Conservation (phyloP, 2,113 vertebrate species). For the Piaya cayana region DNA sequence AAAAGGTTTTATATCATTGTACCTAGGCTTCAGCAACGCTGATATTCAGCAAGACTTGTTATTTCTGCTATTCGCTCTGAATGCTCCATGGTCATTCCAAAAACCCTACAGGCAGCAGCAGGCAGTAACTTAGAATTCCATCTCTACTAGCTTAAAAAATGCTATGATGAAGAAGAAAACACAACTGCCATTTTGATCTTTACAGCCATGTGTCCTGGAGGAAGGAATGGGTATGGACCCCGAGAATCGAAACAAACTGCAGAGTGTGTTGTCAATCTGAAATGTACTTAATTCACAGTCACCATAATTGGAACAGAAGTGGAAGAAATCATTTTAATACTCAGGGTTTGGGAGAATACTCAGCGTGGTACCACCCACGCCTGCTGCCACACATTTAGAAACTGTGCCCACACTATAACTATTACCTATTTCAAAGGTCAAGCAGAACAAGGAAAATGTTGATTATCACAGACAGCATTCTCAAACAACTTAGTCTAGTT, state of each 20-base stretch:
- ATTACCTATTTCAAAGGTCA: not conserved
- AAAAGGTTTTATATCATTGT: not conserved
- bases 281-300: not conserved
- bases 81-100: not conserved
- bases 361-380: fast-evolving
- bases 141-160: not conserved
- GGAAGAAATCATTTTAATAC: not conserved
- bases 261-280: not conserved
- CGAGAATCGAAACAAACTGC: not conserved
- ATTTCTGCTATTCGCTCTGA: not conserved
- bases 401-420: not conserved
- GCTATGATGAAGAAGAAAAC: not conserved
- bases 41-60: not conserved
- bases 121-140: not conserved
- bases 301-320: not conserved
- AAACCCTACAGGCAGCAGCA: not conserved
- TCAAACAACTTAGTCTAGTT: not conserved
- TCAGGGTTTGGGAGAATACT: not conserved
- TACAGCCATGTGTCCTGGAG: not conserved
- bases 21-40: not conserved
- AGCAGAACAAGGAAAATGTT: not conserved
- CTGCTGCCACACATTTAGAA: not conserved
- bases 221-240: not conserved
- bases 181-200: not conserved
- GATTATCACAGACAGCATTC: not conserved